phyloP scores from a whole-genome alignment of 2,113 vertebrate species.

The Erpornis zantholeuca region DNA sequence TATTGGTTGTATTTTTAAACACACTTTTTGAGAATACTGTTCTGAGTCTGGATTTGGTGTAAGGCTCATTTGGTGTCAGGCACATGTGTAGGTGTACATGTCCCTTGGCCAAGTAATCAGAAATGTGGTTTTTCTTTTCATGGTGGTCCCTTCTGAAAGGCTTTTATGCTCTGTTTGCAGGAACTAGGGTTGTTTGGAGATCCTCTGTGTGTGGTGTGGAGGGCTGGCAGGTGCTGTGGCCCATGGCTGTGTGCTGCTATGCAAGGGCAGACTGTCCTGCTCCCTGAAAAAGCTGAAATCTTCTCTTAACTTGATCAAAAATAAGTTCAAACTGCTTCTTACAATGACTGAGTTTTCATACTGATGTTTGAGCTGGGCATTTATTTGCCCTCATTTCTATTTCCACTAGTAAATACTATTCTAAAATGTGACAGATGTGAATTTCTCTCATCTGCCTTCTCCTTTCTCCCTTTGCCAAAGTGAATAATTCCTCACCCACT shows the following conservation, averaged over 20 bases:
- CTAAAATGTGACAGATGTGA: background rate
- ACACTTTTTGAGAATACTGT: background rate
- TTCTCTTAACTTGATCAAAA: background rate
- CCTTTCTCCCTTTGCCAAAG: constrained; percentile 22
- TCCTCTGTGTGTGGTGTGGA: background rate
- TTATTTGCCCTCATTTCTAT: background rate
- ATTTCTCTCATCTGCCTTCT: constrained; percentile 24
- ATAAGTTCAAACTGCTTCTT: background rate
- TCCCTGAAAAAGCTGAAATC: background rate
- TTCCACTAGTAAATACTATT: constrained; percentile 28
- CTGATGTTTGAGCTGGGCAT: background rate
- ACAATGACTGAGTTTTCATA: background rate
- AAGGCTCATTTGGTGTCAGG: background rate
- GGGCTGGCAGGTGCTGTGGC: background rate
- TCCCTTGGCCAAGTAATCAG: background rate
- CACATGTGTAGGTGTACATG: accelerated
- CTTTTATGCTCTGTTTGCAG: background rate
- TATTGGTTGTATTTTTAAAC: background rate
- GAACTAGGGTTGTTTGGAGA: background rate
- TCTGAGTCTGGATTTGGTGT: background rate
- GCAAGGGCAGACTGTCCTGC: background rate
- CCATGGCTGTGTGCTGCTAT: background rate
- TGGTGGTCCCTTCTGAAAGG: background rate
- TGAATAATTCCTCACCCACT: constrained; percentile 6
- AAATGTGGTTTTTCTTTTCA: background rate